These are phyloP conservation scores for Cassiopea xamachana DNA, from an alignment of 30 jellyfish, hydroid and myxozoan genomes.

Conservation along the genomic window DNA sequence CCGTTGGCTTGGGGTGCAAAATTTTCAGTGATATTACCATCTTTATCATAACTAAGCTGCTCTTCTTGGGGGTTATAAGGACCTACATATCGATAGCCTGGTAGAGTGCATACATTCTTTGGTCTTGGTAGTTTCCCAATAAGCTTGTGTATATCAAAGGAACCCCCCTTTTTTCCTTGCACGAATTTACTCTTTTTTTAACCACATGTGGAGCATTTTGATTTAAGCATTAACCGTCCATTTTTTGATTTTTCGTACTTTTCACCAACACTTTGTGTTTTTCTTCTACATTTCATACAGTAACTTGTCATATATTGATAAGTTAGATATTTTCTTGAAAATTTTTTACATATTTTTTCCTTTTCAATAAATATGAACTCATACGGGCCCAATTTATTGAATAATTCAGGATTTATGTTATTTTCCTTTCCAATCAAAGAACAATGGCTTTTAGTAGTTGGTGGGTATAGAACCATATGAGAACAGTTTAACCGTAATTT, in stretches of 20 bases:
- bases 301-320: constrained; percentile 25
- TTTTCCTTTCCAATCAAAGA: constrained; percentile 42
- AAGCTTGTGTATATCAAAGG: neutral
- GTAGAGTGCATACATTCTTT: neutral
- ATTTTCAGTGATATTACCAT: too few species aligned
- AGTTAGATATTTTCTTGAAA: constrained; percentile 41
- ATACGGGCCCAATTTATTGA: constrained; percentile 38
- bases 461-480: constrained; percentile 56
- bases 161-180: neutral
- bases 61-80: too few species aligned
- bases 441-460: constrained; percentile 47
- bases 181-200: neutral
- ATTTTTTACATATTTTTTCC: constrained; percentile 34
- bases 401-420: constrained; percentile 25
- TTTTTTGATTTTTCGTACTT: constrained; percentile 29
- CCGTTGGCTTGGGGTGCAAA: too few species aligned
- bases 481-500: constrained; percentile 20
- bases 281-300: constrained; percentile 51
- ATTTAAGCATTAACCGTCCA: constrained; percentile 36
- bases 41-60: too few species aligned
- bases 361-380: constrained; percentile 25
- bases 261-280: constrained; percentile 8
- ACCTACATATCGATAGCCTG: neutral
- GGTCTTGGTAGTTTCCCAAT: neutral
- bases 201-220: constrained; percentile 33